Evolutionary conservation across 2,113 vertebrate genomes (phyloP), one percentile per base, ranked within the genome.

Genomic region (Calyptomena viridis): DNA sequence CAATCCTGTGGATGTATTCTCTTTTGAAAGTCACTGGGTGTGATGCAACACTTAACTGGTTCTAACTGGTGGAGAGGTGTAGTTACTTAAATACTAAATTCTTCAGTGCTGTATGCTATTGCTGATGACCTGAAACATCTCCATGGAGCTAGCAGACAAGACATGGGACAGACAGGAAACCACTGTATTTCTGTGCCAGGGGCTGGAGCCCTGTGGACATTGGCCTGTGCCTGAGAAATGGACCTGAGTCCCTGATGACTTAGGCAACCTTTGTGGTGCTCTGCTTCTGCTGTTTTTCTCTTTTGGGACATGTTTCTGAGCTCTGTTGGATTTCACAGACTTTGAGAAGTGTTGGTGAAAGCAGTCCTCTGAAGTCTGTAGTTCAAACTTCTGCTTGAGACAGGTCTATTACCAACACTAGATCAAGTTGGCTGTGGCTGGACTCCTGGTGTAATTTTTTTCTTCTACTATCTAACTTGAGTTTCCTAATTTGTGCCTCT

Each of bases 271-370:
- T 46, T 56, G 52, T 28, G 18, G 24, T 35, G 25, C 47, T 63
- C 53, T 52, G 46, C 69, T 55, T 20, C 64, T 62, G 66, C 53
- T 28, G 4, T 60, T 56, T 60, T 67, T 5, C 47, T 67, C 20
- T 0, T 0, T 42, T 31, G 37, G 58, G 20, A 37, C 3, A 2
- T 55, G 5, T 3, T 66, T 81, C n/a, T 64, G 56, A 1, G 5
- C 44, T 63, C 18, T 47, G 16, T 39, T 71, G 56, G n/a, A 21
- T 64, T 66, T 86, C 33, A 10, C 20, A 23, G 27, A 27, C 14
- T 55, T 60, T 5, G 5, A 56, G 8, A 62, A 56, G 21, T 24
- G 40, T 18, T 83, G 22, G 33, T 79, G 49, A 40, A 72, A 68
- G 47, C 30, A 58, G 30, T 44, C 53, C 28, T 73, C 31, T 87